Evolutionary conservation across 2,113 vertebrate species (phyloP), one percentile per base, ranked within the genome.

Genomic region (Eubucco bourcierii): DNA sequence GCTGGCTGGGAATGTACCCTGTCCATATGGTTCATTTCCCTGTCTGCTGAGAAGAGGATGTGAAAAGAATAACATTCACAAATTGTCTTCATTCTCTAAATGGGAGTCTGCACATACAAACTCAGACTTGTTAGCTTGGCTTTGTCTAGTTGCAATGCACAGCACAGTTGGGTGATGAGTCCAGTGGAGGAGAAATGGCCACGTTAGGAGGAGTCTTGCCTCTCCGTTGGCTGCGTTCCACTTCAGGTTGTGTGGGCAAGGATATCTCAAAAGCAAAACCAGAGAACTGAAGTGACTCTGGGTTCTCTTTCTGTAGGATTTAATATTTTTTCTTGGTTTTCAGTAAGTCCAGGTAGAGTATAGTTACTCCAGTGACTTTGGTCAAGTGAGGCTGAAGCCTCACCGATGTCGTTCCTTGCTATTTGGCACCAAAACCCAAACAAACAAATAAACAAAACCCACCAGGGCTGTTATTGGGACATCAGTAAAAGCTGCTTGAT

Each of bases 71-170:
- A 66, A 65, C 23, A 29, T 72, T 75, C 55, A 34, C 18, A 71
- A 83, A 27, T 80, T 89, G 25, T 31, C 65, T 83, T 93, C 19
- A 10, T 85, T 77, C 68, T 89, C 46, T 75, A 53, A 80, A 87
- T 64, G 53, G 5, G 19, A 90, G 14, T 31, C n/a, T 82, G 25
- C 71, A 27, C 28, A 15, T 23, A 15, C 3, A 33, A 61, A n/a
- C 44, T 66, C 50, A 58, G 61, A 59, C 44, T 65, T 61, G 25
- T 47, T 56, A 70, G 16, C 31, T 93, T 79, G 53, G 29, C 34
- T 81, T 68, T 10, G 4, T 33, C 33, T 64, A 63, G 27, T 14
- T 0, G 0, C 37, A 53, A 39, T 13, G 24, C 7, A 31, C 12
- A 34, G 19, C 21, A 16, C 1, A 1, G 9, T 31, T 68, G 15